Evolutionary conservation across 2,888 invertebrate genomes (phyloP).

Genomic region (Stenchaetothrips biformis): DNA sequence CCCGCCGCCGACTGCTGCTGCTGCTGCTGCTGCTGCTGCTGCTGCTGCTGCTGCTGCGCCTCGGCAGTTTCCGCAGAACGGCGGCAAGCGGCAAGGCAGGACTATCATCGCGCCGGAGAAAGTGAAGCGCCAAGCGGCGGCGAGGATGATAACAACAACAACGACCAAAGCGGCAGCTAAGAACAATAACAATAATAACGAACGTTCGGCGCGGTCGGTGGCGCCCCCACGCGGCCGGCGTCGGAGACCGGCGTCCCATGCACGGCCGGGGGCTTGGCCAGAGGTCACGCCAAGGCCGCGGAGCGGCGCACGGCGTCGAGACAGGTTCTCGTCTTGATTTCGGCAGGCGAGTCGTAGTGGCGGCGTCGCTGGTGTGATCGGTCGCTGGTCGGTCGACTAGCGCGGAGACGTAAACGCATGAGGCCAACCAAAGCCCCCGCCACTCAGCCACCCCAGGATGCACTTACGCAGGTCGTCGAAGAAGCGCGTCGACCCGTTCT

Average conservation of each 20-base stretch:
- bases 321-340: not conserved
- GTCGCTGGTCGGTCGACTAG: not conserved
- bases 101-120: not conserved
- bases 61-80: not conserved
- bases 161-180: not conserved
- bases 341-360: not conserved
- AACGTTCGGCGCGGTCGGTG: not conserved
- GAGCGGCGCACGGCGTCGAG: not conserved
- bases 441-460: not conserved
- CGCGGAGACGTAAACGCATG: not conserved
- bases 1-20: not conserved
- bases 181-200: not conserved
- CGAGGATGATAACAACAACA: not conserved
- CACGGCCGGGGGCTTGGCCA: too few relatives aligned
- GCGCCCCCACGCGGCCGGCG: not conserved
- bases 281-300: not conserved
- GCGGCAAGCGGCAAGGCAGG: not conserved
- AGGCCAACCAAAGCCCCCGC: not conserved
- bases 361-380: not conserved
- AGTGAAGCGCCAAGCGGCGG: not conserved
- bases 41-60: not conserved
- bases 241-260: too few relatives aligned
- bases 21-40: too few relatives aligned
- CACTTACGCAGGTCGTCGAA: constrained; percentile 13
- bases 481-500: not conserved